Conservation (phyloP, 2,113 vertebrate genomes). For the Silurus asotus region DNA sequence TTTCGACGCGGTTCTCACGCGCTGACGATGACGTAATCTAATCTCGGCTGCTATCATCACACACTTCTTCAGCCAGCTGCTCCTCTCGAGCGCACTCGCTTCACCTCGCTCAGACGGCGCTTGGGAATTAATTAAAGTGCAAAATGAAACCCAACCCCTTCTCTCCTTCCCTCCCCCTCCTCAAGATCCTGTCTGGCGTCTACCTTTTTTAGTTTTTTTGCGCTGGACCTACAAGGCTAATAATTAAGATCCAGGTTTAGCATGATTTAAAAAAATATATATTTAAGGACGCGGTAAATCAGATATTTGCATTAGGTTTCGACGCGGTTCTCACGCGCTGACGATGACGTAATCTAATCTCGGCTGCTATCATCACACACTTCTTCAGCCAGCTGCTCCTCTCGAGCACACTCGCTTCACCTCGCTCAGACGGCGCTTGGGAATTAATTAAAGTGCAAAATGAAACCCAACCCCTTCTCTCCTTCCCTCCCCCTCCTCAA, state of each 20-base stretch:
- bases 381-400: slow-evolving; percentile 1
- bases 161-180: too few relatives aligned
- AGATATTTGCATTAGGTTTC: neutral
- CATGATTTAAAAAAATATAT: neutral
- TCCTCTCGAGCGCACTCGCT: neutral
- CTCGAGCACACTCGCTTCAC: neutral
- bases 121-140: neutral
- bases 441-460: neutral
- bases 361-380: neutral
- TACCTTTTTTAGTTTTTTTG: neutral
- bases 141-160: neutral
- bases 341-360: neutral
- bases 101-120: neutral
- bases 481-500: too few relatives aligned
- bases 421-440: neutral
- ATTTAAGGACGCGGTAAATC: too few relatives aligned
- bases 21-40: neutral
- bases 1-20: neutral
- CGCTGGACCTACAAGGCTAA: neutral
- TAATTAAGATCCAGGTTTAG: neutral
- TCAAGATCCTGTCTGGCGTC: neutral
- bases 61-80: neutral
- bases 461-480: neutral
- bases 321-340: neutral
- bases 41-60: neutral